These are phyloP conservation scores for Helobdella robusta DNA, from an alignment of 2,888 invertebrate species.

Conservation along the genomic window DNA sequence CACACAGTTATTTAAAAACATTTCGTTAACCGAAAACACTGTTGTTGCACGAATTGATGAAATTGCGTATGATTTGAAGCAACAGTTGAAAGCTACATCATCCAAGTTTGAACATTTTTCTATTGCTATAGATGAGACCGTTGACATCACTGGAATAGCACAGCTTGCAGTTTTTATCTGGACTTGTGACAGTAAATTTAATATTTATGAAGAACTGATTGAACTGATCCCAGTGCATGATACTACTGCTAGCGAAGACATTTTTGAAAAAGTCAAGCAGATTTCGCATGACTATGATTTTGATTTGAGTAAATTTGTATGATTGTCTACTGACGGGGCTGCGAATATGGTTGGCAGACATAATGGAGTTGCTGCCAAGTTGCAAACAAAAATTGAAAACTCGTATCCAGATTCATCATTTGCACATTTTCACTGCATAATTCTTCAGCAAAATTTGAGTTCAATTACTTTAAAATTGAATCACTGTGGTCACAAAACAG, in stretches of 20 bases:
- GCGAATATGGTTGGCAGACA: slow-evolving; percentile 12
- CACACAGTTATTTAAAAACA: no score
- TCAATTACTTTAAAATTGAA: neutral
- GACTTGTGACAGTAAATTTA: slow-evolving; percentile 8
- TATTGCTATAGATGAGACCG: slow-evolving; percentile 8
- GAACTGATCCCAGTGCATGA: slow-evolving; percentile 7
- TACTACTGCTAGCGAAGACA: neutral
- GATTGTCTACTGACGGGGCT: slow-evolving; percentile 8
- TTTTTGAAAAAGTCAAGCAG: neutral
- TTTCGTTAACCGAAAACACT: no score
- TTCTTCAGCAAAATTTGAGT: neutral
- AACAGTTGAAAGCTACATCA: neutral
- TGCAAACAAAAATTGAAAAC: neutral
- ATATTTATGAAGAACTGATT: slow-evolving; percentile 5
- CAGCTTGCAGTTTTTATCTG: slow-evolving; percentile 10
- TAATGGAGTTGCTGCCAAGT: slow-evolving; percentile 15
- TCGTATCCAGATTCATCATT: slow-evolving; percentile 3
- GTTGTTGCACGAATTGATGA: no score
- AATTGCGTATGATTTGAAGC: slow-evolving; percentile 16
- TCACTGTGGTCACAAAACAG: neutral
- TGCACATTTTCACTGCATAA: neutral
- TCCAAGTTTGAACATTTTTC: slow-evolving; percentile 5
- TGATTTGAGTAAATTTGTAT: slow-evolving; percentile 10
- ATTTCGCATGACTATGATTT: slow-evolving; percentile 1
- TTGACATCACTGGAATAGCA: neutral